A percentile compares a stretch with the other conserved stretches of the same genome.
These are phyloP conservation scores for Sminthurides bifidus DNA, from an alignment of 1,140 invertebrate species.

Conservation along the genomic window DNA sequence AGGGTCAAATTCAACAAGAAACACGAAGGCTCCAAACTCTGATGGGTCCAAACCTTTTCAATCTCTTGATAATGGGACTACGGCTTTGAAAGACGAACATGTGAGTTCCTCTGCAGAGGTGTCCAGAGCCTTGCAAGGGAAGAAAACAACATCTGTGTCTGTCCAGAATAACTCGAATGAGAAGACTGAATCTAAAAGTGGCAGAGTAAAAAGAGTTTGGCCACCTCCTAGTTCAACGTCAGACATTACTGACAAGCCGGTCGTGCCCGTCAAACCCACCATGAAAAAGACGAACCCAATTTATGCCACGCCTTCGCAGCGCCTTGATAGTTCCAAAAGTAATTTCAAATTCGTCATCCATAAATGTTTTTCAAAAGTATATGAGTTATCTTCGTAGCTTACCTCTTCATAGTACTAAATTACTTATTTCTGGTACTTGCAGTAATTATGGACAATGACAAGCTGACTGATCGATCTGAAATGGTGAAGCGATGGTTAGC, in stretches of 20 bases:
- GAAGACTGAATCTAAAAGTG: conserved; percentile 22
- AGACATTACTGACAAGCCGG: conserved; percentile 48
- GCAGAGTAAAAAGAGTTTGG: conserved; percentile 41
- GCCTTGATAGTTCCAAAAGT: conserved; percentile 26
- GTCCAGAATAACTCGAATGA: conserved; percentile 6
- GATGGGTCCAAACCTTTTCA: too few relatives aligned
- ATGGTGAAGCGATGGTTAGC: conserved; percentile 31
- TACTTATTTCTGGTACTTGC: neutral
- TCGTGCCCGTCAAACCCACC: conserved; percentile 54
- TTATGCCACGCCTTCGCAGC: conserved; percentile 48
- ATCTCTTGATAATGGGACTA: neutral
- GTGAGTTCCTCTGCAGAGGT: neutral
- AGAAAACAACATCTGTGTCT: neutral
- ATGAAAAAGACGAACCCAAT: conserved; percentile 48
- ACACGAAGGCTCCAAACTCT: too few relatives aligned
- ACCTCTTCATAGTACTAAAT: neutral
- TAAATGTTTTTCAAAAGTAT: neutral
- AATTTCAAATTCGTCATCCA: neutral
- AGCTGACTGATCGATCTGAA: conserved; percentile 21
- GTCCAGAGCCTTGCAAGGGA: neutral
- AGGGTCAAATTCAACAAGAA: too few relatives aligned
- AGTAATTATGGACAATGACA: conserved; percentile 13
- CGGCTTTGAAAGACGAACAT: neutral
- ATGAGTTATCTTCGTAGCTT: neutral
- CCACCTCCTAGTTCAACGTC: conserved; percentile 37